Evolutionary conservation across 2,797 vertebrate genomes (phyloP).

Genomic region (Labeo calbasu): DNA sequence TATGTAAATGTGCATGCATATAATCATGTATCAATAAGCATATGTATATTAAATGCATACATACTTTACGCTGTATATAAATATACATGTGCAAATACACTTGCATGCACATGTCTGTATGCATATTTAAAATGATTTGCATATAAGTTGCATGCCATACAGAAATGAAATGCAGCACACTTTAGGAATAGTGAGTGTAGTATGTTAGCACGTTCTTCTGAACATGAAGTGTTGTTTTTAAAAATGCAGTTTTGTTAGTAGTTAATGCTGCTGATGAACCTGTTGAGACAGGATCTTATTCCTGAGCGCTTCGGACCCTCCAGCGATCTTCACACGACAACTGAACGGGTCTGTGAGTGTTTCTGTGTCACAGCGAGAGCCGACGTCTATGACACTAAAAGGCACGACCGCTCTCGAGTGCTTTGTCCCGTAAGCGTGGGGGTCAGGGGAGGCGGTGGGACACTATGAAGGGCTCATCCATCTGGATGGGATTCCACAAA

Average conservation of each 20-base stretch:
- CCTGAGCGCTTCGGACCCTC: background rate
- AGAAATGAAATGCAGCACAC: background rate
- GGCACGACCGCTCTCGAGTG: background rate
- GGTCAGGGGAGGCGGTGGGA: background rate
- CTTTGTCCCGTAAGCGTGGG: background rate
- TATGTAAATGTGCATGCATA: no score
- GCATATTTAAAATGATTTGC: background rate
- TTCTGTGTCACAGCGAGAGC: background rate
- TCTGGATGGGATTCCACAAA: conserved; percentile 8
- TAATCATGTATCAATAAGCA: no score
- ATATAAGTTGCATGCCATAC: background rate
- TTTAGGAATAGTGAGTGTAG: background rate
- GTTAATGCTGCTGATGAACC: background rate
- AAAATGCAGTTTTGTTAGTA: background rate
- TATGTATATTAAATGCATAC: no score
- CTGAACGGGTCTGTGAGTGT: background rate
- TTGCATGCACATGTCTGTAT: background rate
- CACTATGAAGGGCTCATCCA: conserved; percentile 18
- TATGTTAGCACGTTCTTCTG: background rate
- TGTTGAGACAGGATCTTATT: background rate
- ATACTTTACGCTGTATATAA: no score
- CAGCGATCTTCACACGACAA: background rate
- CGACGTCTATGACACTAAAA: background rate
- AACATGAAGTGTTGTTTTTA: background rate
- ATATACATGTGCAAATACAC: no score